Evolutionary conservation across 1,140 invertebrate species (phyloP), one percentile per base, ranked within the genome.

Genomic region (Nomia melanderi): DNA sequence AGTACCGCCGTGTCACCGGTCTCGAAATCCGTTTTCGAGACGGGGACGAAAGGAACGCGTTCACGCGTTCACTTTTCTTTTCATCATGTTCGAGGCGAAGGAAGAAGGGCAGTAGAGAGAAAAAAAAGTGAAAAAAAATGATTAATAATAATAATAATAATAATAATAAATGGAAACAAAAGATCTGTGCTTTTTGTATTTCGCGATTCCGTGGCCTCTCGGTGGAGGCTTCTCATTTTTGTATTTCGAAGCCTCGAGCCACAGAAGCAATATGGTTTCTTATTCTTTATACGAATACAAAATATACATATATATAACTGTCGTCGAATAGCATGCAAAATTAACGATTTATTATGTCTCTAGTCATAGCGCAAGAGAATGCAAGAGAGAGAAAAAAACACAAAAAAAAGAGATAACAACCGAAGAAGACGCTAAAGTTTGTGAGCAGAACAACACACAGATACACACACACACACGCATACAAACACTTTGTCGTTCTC

Each of bases 161-260:
- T 44, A 44, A 44, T 44, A 31, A 59, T 6, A 57, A 39, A 78
- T 76, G 63, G 62, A 75, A 82, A 72, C 57, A 64, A 9, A 62
- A 77, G 75, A 87, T 84, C 81, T 82, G 84, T 86, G 81, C 83
- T 85, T 86, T 86, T 85, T 87, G 77, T 84, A 87, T 87, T 79
- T 87, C 83, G 83, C 67, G 72, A 80, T 67, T 84, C 71, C 72
- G 75, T 83, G 78, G 82, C 79, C 77, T 78, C 33, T 17, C 54
- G 60, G 39, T 76, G 53, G 25, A 33, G 70, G 57, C 36, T 65
- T 86, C 54, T 78, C 83, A 71, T 79, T 88, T 83, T 88, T 83
- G 74, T 86, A 79, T 65, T 75, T 82, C 72, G 77, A 84, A 82
- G 78, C 71, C 81, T 79, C 69, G 73, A 77, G 75, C 77, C 63